Conservation (phyloP, 2,888 invertebrate genomes). For the Poecilobothrus nobilitatus region DNA sequence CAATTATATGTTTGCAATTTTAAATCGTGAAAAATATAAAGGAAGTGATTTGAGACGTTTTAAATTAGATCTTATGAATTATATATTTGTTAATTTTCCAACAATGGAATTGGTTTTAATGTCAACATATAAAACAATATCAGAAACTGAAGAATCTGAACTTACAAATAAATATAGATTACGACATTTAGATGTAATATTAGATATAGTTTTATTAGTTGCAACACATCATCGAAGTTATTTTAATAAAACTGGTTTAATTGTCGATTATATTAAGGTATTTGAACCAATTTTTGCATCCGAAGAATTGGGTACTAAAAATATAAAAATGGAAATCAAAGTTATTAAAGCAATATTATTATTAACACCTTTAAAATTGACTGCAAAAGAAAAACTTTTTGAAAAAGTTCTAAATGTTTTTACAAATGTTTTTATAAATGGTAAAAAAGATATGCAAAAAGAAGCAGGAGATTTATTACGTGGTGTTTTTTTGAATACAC, state of each 20-base stretch:
- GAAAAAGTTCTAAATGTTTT: slow-evolving; percentile 50
- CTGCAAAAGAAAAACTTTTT: slow-evolving; percentile 49
- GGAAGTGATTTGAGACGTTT: slow-evolving; percentile 36
- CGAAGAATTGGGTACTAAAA: slow-evolving; percentile 15
- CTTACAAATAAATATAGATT: slow-evolving; percentile 31
- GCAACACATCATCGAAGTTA: slow-evolving; percentile 39
- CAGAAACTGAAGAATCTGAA: slow-evolving; percentile 12
- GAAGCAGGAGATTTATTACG: slow-evolving; percentile 51
- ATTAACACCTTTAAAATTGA: slow-evolving; percentile 47
- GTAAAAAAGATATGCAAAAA: slow-evolving; percentile 36
- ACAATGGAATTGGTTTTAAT: slow-evolving; percentile 35
- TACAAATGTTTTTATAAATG: slow-evolving; percentile 46
- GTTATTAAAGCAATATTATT: slow-evolving; percentile 39
- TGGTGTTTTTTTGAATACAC: slow-evolving; percentile 53
- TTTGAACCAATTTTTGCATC: slow-evolving; percentile 37
- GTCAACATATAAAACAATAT: slow-evolving; percentile 34
- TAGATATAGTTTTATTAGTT: slow-evolving; percentile 38
- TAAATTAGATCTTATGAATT: slow-evolving; percentile 41
- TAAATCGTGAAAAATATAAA: slow-evolving; percentile 33
- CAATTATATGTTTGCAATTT: slow-evolving; percentile 36
- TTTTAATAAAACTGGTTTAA: slow-evolving; percentile 37
- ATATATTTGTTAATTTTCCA: slow-evolving; percentile 39
- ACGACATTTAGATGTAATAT: slow-evolving; percentile 36
- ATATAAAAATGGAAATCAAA: slow-evolving; percentile 38
- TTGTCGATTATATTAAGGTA: slow-evolving; percentile 39